Conservation (phyloP, 2,888 invertebrate species). For the Sarcophaga caerulescens region DNA sequence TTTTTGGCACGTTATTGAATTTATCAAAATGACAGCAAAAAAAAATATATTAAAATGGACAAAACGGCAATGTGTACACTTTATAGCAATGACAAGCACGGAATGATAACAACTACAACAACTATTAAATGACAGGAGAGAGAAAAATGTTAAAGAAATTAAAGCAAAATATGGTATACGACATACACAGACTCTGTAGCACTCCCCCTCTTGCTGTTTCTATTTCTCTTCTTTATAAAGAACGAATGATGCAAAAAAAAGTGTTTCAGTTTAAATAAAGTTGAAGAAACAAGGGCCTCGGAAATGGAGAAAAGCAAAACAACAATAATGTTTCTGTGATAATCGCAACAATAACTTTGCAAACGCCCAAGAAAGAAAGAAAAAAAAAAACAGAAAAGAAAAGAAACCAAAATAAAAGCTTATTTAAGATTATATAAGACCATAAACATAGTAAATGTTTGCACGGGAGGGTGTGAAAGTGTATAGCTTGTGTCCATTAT, state of each 20-base stretch:
- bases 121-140: background rate
- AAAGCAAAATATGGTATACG: conserved; percentile 32
- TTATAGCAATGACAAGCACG: conserved; percentile 36
- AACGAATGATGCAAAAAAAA: background rate
- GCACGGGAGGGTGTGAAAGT: background rate
- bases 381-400: too few species aligned
- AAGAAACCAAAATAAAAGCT: conserved; percentile 36
- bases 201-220: background rate
- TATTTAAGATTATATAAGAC: conserved; percentile 55
- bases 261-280: conserved; percentile 43
- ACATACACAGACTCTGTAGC: conserved; percentile 5
- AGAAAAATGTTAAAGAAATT: conserved; percentile 35
- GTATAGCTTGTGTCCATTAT: conserved; percentile 47
- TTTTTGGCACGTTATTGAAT: conserved; percentile 51
- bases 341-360: conserved; percentile 50
- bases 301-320: conserved; percentile 8
- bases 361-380: conserved; percentile 43
- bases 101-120: conserved; percentile 24
- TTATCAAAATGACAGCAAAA: conserved; percentile 24
- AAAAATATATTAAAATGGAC: conserved; percentile 4
- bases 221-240: background rate
- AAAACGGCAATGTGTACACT: conserved; percentile 8
- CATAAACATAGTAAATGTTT: background rate
- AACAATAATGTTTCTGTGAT: conserved; percentile 50
- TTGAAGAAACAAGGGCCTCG: conserved; percentile 16